Conservation (phyloP, 1,140 invertebrate species). For the Ericerus pela region DNA sequence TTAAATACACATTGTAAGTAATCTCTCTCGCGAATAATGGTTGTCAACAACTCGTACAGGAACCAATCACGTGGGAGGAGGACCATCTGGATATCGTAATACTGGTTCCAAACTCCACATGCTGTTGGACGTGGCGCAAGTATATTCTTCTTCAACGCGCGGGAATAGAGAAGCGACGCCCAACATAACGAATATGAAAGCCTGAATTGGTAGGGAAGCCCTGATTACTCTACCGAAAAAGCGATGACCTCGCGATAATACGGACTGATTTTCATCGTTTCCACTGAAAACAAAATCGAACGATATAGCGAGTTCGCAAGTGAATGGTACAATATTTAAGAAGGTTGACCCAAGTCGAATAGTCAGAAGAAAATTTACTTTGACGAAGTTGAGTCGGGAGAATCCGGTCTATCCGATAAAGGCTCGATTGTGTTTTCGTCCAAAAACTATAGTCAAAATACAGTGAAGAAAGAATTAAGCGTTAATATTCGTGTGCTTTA, state of each 20-base stretch:
- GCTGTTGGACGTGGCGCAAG: constrained; percentile 65
- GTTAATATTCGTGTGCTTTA: too few species aligned
- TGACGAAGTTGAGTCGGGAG: constrained; percentile 1
- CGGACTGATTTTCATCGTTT: constrained; percentile 43
- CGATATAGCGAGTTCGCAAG: neutral
- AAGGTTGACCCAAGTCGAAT: too few species aligned
- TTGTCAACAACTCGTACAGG: neutral
- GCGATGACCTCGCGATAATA: constrained; percentile 49
- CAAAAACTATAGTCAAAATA: constrained; percentile 10
- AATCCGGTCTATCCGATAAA: neutral
- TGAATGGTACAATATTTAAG: neutral
- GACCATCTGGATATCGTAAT: constrained; percentile 72
- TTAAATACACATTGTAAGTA: too few species aligned
- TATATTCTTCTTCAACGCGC: constrained; percentile 66
- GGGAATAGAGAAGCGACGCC: constrained; percentile 77
- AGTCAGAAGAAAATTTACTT: constrained; percentile 6
- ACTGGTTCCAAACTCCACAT: constrained; percentile 70
- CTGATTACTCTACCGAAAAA: constrained; percentile 75
- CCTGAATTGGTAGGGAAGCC: constrained; percentile 80
- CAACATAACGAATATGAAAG: constrained; percentile 70
- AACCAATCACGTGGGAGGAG: constrained; percentile 58
- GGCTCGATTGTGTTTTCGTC: constrained; percentile 5
- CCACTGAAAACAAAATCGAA: constrained; percentile 23
- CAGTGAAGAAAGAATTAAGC: constrained; percentile 6
- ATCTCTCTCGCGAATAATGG: neutral